phyloP scores from a whole-genome alignment of 2,888 invertebrate genomes.

The Pardosa pseudoannulata region DNA sequence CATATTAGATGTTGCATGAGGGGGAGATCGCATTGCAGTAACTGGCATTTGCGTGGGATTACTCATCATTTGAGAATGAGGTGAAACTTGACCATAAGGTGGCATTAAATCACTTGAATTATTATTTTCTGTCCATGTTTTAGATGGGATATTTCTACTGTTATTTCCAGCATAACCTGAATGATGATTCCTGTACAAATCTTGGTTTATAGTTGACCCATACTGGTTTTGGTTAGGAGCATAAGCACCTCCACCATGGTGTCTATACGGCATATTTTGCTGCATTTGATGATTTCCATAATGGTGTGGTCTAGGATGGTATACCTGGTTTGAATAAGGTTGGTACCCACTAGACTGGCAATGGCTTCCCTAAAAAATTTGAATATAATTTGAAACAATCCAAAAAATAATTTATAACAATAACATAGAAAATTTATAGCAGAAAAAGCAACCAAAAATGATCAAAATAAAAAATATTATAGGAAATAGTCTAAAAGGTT shows the following conservation, averaged over 20 bases:
- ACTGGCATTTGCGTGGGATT: constrained; percentile 56
- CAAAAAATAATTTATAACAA: not conserved
- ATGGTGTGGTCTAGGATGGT: constrained; percentile 65
- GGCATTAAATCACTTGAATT: constrained; percentile 55
- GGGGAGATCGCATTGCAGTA: constrained; percentile 72
- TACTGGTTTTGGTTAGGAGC: constrained; percentile 56
- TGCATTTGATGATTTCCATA: constrained; percentile 72
- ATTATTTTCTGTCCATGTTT: constrained; percentile 52
- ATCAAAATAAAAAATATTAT: too few relatives aligned
- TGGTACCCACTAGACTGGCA: constrained; percentile 68
- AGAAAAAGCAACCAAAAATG: too few relatives aligned
- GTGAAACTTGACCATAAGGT: constrained; percentile 44
- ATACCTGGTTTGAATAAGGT: constrained; percentile 57
- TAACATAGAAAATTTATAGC: too few relatives aligned
- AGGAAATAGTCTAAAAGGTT: too few relatives aligned
- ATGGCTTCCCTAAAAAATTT: constrained; percentile 54
- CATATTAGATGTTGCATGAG: constrained; percentile 68
- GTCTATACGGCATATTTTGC: constrained; percentile 63
- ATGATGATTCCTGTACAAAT: constrained; percentile 64
- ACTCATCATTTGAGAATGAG: constrained; percentile 62
- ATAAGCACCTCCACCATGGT: constrained; percentile 65
- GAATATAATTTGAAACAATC: not conserved
- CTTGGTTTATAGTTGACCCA: constrained; percentile 57
- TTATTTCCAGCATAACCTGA: constrained; percentile 41
- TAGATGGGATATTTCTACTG: constrained; percentile 49